Base-by-base conservation (phyloP, 2,113 vertebrate species). In the Chitala chitala region DNA sequence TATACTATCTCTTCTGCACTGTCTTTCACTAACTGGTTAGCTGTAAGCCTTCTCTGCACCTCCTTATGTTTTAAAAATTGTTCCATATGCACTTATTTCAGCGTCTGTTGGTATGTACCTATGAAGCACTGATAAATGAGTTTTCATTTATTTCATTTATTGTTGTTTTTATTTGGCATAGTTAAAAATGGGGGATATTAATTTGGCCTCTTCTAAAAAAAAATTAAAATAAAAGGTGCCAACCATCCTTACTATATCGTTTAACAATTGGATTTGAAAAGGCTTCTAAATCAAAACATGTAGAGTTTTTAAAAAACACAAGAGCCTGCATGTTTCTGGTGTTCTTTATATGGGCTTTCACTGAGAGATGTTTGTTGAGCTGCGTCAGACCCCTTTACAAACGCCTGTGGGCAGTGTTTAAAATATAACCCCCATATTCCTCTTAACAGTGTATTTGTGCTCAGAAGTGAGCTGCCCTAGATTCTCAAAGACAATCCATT, bases 381-480 rank as follows among this genome's bases (percentile, higher is more conserved):
- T 72, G 70, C 44, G 53, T 59, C 70, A 72, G 46, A 56, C 36
- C 54, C 54, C 53, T 26, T 72, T 72, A 29, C 38, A 46, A 72
- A 72, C 44, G 70, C 54, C 70, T 72, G 44, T 58, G 70, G 70
- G 54, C 51, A 46, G 70, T 58, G 70, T 59, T 58, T 56, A 59
- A 44, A 58, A 72, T 44, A 72, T 58, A 72, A 46, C 51, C 69
- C 24, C 69, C 69, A n/a, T 44, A 58, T 59, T 58, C 54, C 64
- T 68, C 54, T 72, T 72, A 72, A 72, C 64, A 58, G 22, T 24
- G 69, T 17, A 13, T 61, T 5, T 72, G 55, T 61, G 42, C 71
- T n/a, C 56, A 61, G 36, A 59, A 63, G 42, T 22, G 33, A 42
- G 40, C 42, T 61, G 71, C 42, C 71, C 56, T 48, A 73, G 55